Percentiles rank a stretch among this genome's conserved stretches.
phyloP scores from a whole-genome alignment of 2,113 vertebrate genomes.

The Passer domesticus region DNA sequence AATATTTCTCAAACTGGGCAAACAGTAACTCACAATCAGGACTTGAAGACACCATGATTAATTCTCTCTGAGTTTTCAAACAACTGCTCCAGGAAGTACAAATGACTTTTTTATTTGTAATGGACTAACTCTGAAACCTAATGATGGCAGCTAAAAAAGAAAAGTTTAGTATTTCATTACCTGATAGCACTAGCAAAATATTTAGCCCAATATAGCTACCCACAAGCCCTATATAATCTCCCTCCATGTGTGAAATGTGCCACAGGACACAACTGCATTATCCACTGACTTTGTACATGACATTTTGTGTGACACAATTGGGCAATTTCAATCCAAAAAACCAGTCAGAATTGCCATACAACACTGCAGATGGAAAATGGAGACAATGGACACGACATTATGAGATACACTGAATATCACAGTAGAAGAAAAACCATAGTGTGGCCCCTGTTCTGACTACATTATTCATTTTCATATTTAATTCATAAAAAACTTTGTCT shows the following conservation, averaged over 20 bases:
- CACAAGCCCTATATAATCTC: not conserved
- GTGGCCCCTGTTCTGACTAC: not conserved
- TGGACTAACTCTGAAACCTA: not conserved
- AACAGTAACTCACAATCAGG: not conserved
- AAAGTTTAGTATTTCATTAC: not conserved
- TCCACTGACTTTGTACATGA: not conserved
- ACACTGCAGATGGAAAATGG: not conserved
- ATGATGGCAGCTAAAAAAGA: not conserved
- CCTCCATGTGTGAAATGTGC: not conserved
- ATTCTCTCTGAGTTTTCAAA: not conserved
- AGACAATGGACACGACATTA: not conserved
- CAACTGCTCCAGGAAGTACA: not conserved
- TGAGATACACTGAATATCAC: not conserved
- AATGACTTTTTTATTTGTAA: not conserved
- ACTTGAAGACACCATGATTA: not conserved
- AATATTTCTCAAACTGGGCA: not conserved
- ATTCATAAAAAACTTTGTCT: not conserved
- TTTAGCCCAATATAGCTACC: not conserved
- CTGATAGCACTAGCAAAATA: not conserved
- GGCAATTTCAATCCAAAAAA: not conserved
- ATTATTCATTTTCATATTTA: constrained; percentile 46
- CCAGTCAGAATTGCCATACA: not conserved
- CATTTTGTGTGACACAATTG: not conserved
- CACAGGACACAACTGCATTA: not conserved
- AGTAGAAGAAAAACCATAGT: not conserved